Conservation (phyloP, 1,140 invertebrate species). For the Pogonomyrmex californicus region DNA sequence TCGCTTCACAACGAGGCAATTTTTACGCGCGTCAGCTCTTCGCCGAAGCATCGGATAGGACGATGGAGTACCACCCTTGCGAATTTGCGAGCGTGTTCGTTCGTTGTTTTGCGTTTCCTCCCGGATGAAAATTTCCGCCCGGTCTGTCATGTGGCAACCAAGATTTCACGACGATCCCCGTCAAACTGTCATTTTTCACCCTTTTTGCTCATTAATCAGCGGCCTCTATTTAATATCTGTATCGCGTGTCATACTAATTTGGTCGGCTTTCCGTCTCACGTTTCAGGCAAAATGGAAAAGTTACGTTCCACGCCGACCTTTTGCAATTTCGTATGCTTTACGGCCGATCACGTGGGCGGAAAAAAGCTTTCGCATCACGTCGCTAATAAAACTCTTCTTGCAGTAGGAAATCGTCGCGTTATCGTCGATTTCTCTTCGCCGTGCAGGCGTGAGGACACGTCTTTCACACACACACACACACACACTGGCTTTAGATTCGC, state of each 20-base stretch:
- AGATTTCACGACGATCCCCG: background rate
- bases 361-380: constrained; percentile 16
- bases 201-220: constrained; percentile 10
- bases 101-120: background rate
- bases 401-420: background rate
- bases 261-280: constrained; percentile 23
- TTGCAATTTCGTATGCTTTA: constrained; percentile 4
- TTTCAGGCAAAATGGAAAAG: constrained; percentile 32
- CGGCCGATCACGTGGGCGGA: constrained; percentile 1
- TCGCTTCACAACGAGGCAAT: constrained; percentile 11
- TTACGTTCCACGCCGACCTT: background rate
- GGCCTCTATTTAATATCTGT: background rate
- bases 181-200: background rate
- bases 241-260: background rate
- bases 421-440: background rate
- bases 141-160: background rate
- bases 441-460: background rate
- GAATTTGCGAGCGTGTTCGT: constrained; percentile 22
- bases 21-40: constrained; percentile 16
- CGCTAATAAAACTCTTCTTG: constrained; percentile 37
- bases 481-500: background rate
- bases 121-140: background rate
- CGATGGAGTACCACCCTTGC: background rate
- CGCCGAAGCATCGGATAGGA: background rate
- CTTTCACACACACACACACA: background rate